A percentile compares a stretch with the other conserved stretches of the same genome.
phyloP scores from a whole-genome alignment of 2,113 vertebrate species.

The Catagonus wagneri region DNA sequence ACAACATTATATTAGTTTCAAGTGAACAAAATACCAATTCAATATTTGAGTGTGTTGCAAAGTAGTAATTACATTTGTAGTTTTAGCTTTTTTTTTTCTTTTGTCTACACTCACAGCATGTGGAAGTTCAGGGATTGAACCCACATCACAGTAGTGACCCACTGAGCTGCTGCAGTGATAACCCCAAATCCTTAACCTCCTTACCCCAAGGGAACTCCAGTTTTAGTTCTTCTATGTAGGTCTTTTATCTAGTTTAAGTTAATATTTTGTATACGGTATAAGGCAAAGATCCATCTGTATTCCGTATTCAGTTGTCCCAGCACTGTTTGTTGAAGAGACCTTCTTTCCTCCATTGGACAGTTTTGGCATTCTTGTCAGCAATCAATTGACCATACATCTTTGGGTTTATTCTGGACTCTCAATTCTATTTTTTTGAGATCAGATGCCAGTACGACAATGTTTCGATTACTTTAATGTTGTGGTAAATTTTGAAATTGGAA shows the following conservation, averaged over 20 bases:
- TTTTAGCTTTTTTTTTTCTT: neutral
- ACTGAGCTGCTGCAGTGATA: too few species aligned
- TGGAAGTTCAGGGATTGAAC: too few species aligned
- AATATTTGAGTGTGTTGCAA: neutral
- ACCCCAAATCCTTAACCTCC: too few species aligned
- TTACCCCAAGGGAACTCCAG: neutral
- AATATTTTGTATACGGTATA: neutral
- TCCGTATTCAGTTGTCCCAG: neutral
- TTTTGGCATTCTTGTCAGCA: neutral
- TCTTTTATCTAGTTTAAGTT: neutral
- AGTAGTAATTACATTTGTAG: neutral
- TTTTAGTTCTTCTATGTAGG: neutral
- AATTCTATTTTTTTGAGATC: neutral
- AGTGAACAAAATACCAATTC: neutral
- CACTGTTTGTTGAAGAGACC: conserved; percentile 10
- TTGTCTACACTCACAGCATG: too few species aligned
- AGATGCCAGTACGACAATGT: neutral
- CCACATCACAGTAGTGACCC: too few species aligned
- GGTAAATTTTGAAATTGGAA: neutral
- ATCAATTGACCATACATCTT: neutral
- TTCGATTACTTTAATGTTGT: neutral
- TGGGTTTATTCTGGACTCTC: neutral
- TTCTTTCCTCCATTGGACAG: neutral
- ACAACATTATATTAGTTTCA: neutral
- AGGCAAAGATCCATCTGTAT: neutral